phyloP scores from a whole-genome alignment of 2,797 vertebrate species.

The Bucorvus abyssinicus region DNA sequence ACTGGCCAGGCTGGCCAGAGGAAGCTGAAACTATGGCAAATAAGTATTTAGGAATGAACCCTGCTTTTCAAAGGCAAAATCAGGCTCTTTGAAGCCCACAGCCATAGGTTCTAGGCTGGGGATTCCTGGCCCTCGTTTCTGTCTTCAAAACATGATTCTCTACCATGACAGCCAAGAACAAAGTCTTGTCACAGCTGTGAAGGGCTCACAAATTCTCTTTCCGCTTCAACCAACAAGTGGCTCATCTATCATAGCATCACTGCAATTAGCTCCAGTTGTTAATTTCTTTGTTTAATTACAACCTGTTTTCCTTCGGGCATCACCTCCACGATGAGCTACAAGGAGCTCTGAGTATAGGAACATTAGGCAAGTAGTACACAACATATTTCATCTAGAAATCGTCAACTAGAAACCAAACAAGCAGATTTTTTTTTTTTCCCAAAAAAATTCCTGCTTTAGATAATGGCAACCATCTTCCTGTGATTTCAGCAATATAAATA shows the following conservation, averaged over 20 bases:
- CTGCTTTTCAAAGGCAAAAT: not conserved
- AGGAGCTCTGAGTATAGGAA: not conserved
- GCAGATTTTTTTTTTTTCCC: not conserved
- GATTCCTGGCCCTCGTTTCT: not conserved
- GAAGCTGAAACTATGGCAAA: not conserved
- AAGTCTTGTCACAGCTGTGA: not conserved
- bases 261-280: not conserved
- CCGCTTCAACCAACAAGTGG: not conserved
- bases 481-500: not conserved
- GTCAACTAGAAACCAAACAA: not conserved
- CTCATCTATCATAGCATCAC: not conserved
- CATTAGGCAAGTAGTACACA: not conserved
- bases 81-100: not conserved
- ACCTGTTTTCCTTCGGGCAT: not conserved
- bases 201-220: not conserved
- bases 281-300: not conserved
- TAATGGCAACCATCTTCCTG: not conserved
- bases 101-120: not conserved
- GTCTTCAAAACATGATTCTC: not conserved
- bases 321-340: not conserved
- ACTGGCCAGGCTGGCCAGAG: not conserved
- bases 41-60: not conserved
- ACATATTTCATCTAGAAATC: not conserved
- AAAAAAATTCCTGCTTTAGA: fast-evolving
- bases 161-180: not conserved